Percentiles rank a stretch among this genome's conserved stretches.
Evolutionary conservation across 2,113 vertebrate species (phyloP).

Genomic region (Apteryx mantelli): DNA sequence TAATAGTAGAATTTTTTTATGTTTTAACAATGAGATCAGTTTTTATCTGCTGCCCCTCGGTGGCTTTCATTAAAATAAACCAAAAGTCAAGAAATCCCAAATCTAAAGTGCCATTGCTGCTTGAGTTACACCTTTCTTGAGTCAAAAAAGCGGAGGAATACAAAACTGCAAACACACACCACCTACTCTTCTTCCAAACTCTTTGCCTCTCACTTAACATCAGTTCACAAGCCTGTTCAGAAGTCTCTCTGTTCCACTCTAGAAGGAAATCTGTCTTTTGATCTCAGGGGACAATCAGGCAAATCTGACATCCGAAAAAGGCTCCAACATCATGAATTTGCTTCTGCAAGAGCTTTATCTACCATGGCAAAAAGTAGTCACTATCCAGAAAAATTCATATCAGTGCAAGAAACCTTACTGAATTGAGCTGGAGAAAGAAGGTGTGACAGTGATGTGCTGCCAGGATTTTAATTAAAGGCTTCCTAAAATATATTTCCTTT

Average conservation of each 20-base stretch:
- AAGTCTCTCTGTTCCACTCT: not conserved
- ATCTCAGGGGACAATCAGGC: constrained; percentile 21
- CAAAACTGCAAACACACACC: not conserved
- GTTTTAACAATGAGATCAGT: not conserved
- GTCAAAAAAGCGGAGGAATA: not conserved
- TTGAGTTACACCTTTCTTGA: not conserved
- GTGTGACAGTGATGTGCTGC: not conserved
- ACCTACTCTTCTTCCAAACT: not conserved
- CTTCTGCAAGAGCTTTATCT: constrained; percentile 26
- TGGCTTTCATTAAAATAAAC: constrained; percentile 38
- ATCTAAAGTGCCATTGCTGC: not conserved
- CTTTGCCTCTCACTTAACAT: not conserved
- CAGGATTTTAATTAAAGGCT: constrained; percentile 25
- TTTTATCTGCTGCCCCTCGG: constrained; percentile 30
- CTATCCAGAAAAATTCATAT: not conserved
- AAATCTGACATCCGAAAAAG: constrained; percentile 42
- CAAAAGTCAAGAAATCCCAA: not conserved
- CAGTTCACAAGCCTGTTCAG: not conserved
- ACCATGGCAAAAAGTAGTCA: not conserved
- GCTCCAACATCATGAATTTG: not conserved
- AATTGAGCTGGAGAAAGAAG: not conserved
- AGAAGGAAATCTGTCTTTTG: constrained; percentile 60
- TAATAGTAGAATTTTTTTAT: not conserved
- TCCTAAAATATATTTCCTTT: constrained; percentile 15
- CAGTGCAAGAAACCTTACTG: not conserved